phyloP scores from a whole-genome alignment of 2,888 invertebrate species.

The Bembecia ichneumoniformis region DNA sequence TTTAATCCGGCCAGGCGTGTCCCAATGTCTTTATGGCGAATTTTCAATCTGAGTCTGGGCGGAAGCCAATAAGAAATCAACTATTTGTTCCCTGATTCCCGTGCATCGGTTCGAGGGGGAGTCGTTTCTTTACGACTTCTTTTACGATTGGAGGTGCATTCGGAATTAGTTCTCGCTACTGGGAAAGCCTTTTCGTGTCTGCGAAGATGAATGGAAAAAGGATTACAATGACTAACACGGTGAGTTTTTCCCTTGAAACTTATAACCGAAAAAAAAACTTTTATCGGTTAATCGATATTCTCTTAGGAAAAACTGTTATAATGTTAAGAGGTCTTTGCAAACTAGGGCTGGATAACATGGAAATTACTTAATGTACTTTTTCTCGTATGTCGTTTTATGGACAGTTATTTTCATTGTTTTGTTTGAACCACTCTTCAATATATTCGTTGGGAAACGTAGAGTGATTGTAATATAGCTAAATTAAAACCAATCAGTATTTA shows the following conservation, averaged over 20 bases:
- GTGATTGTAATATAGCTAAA: no score
- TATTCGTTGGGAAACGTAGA: no score
- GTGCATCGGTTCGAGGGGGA: conserved; percentile 64
- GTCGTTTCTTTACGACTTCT: conserved; percentile 69
- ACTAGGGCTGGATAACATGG: no score
- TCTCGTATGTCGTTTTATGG: no score
- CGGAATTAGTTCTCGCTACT: conserved; percentile 61
- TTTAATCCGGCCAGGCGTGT: conserved; percentile 69
- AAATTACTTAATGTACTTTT: no score
- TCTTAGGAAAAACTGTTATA: neutral
- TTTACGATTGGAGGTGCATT: conserved; percentile 73
- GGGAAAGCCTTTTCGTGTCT: conserved; percentile 68
- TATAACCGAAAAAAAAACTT: conserved; percentile 26
- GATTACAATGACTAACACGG: conserved; percentile 56
- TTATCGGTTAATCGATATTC: conserved; percentile 20
- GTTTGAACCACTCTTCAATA: no score
- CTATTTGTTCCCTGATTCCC: conserved; percentile 67
- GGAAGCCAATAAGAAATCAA: conserved; percentile 72
- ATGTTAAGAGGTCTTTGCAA: no score
- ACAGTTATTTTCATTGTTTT: no score
- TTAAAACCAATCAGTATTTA: no score
- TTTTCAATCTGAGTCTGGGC: conserved; percentile 70
- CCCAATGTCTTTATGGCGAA: conserved; percentile 71
- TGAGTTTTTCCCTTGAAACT: conserved; percentile 23
- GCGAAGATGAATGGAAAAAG: conserved; percentile 62